phyloP scores from a whole-genome alignment of 2,113 vertebrate species.

The Eubucco bourcierii region DNA sequence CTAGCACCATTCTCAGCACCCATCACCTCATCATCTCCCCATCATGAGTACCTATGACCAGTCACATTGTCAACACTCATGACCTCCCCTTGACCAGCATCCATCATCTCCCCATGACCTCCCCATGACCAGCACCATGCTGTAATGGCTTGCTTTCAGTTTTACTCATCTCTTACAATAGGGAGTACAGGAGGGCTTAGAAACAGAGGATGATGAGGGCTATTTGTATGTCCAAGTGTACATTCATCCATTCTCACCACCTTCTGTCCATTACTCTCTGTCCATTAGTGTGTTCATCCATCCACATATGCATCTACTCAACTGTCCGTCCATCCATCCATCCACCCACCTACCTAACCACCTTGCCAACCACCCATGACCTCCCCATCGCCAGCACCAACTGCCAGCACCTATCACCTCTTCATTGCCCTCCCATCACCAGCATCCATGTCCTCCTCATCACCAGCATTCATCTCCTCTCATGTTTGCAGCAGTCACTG shows the following conservation, averaged over 20 bases:
- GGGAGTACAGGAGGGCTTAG: background rate
- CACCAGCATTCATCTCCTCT: background rate
- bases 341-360: no score
- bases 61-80: no score
- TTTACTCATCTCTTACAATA: background rate
- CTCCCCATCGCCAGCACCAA: no score
- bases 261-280: no score
- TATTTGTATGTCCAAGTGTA: background rate
- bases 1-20: no score
- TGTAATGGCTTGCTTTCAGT: fast-evolving
- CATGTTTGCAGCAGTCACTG: fast-evolving
- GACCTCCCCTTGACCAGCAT: no score
- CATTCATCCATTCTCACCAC: background rate
- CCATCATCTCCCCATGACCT: background rate
- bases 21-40: background rate
- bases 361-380: background rate
- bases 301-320: no score
- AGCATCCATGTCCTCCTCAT: no score
- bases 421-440: no score
- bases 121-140: background rate
- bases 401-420: background rate
- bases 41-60: no score
- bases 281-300: no score
- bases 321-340: no score
- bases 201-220: background rate